phyloP scores from a whole-genome alignment of 2,113 vertebrate species.

The Pyxicephalus adspersus region DNA sequence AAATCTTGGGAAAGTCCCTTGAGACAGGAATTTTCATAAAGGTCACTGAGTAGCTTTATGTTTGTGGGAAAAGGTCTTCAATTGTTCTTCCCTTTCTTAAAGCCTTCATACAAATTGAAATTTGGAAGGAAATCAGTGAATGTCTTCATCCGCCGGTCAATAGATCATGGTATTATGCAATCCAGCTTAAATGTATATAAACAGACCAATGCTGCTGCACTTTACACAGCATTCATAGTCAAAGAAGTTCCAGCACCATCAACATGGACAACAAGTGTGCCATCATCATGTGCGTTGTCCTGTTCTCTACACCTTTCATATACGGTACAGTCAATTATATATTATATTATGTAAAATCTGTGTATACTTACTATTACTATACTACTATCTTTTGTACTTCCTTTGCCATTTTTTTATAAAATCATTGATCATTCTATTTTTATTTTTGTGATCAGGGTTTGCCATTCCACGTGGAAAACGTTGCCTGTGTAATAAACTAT shows the following conservation, averaged over 20 bases:
- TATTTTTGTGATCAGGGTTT: neutral
- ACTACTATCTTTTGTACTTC: too few relatives aligned
- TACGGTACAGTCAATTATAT: neutral
- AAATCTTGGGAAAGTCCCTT: too few relatives aligned
- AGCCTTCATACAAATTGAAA: too few relatives aligned
- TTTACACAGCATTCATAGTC: neutral
- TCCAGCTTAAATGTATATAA: neutral
- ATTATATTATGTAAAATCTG: too few relatives aligned
- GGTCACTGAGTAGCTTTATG: too few relatives aligned
- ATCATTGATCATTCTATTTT: neutral
- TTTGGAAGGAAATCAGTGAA: too few relatives aligned
- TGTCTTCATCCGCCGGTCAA: neutral
- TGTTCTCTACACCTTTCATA: neutral
- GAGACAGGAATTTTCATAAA: too few relatives aligned
- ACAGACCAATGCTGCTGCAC: neutral
- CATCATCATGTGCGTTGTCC: neutral
- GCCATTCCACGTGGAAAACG: conserved; percentile 5
- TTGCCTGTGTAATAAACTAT: neutral
- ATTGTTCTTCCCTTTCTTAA: too few relatives aligned
- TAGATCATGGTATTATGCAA: neutral
- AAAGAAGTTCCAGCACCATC: neutral
- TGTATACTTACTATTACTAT: too few relatives aligned
- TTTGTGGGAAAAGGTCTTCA: too few relatives aligned
- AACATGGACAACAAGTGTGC: neutral
- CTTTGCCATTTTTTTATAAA: neutral